A percentile compares a stretch with the other conserved stretches of the same genome.
phyloP scores from a whole-genome alignment of 2,797 vertebrate species.

The Catamblyrhynchus diadema region DNA sequence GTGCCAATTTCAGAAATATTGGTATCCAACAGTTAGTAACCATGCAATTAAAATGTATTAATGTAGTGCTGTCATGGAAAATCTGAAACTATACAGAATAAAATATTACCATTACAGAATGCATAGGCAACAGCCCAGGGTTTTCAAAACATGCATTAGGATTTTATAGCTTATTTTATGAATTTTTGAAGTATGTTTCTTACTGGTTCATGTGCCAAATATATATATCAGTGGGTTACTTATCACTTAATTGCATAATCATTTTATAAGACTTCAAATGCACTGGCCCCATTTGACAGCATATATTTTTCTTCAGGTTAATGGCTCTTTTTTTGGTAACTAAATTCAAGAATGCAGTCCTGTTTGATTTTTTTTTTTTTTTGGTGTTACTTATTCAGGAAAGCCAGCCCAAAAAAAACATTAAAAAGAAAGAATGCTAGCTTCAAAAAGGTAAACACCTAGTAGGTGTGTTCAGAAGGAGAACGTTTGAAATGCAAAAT shows the following conservation, averaged over 20 bases:
- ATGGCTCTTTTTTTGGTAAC: background rate
- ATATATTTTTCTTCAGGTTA: background rate
- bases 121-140: background rate
- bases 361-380: background rate
- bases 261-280: background rate
- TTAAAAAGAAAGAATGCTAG: background rate
- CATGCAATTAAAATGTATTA: background rate
- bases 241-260: slow-evolving; percentile 10
- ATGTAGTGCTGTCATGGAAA: background rate
- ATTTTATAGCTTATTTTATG: background rate
- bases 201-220: background rate
- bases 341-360: background rate
- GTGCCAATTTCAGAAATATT: background rate
- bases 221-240: background rate
- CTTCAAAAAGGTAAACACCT: background rate
- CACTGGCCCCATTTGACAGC: background rate
- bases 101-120: background rate
- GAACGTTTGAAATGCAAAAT: background rate
- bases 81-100: background rate
- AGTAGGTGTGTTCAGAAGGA: background rate
- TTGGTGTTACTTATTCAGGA: background rate
- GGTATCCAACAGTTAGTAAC: background rate
- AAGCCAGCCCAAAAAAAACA: background rate
- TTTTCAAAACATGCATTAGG: slow-evolving; percentile 4
- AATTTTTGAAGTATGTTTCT: background rate